Evolutionary conservation across 2,797 vertebrate genomes (phyloP), one percentile per base, ranked within the genome.

Genomic region (Adrianichthys oophorus): DNA sequence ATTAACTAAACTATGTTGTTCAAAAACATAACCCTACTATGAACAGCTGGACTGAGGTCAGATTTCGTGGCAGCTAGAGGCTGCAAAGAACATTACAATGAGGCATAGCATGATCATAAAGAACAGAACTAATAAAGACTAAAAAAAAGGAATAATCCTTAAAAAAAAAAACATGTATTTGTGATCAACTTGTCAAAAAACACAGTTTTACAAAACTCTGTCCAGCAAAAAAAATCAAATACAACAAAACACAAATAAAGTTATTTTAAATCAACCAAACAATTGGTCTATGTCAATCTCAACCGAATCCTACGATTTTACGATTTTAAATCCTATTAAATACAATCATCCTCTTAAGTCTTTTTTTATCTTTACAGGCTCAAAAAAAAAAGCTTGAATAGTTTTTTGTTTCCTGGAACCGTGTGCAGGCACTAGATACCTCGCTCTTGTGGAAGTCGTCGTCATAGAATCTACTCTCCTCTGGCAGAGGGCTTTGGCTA

Each of bases 381-480:
- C 7, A 47, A 12, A 45, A 19, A 60, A 60, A n/a, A 24, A 56
- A 46, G 53, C 32, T 42, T 24, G 47, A 54, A 19, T 45, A 49
- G 29, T 58, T 77, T 19, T 74, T 63, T 53, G 68, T 78, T 75
- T 59, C 72, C 65, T 62, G 45, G 72, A 68, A 40, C 48, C 47
- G 62, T 43, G 76, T 72, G 70, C 65, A 72, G 56, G 62, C 62
- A 59, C 65, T 41, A 41, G 69, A 89, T 92, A 93, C 92, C 92
- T 93, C 90, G 52, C 83, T 90, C 83, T 91, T 89, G 83, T 85
- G 75, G 79, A 88, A 88, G 84, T 88, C 81, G 63, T 77, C 56
- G 74, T 88, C 87, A 87, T 89, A 88, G 72, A 89, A 88, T 56
- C 85, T 90, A 83, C 84, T 83, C 72, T 91, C 89, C 74, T 85